Evolutionary conservation across 2,888 invertebrate species (phyloP).

Genomic region (Aspidiotus rigidus): DNA sequence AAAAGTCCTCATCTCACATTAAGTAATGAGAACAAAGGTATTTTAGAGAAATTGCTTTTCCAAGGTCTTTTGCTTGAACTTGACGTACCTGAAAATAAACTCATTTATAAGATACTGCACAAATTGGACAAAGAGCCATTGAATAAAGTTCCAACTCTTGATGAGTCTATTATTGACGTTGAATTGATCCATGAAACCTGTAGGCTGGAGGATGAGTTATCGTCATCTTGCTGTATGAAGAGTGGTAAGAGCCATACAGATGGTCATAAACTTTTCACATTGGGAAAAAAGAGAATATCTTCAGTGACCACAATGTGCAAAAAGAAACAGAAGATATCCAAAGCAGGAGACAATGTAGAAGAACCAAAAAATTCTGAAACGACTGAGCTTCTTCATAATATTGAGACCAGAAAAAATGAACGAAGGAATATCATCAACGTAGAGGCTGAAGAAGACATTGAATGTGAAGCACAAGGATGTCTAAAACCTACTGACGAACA

Average conservation of each 20-base stretch:
- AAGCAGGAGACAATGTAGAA: not conserved
- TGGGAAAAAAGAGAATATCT: not conserved
- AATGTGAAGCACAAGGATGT: constrained; percentile 44
- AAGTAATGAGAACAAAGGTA: constrained; percentile 18
- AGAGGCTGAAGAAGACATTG: constrained; percentile 24
- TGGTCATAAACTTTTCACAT: not conserved
- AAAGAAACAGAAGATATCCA: constrained; percentile 2
- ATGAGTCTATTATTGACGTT: constrained; percentile 8
- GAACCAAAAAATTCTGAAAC: not conserved
- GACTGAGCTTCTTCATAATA: not conserved
- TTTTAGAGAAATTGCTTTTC: constrained; percentile 18
- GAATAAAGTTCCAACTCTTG: not conserved
- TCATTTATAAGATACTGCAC: constrained; percentile 23
- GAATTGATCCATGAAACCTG: constrained; percentile 27
- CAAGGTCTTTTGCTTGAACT: constrained; percentile 27
- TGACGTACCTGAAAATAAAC: constrained; percentile 23
- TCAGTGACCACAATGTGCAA: not conserved
- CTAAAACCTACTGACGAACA: constrained; percentile 56
- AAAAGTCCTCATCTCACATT: constrained; percentile 14
- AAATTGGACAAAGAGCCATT: constrained; percentile 10
- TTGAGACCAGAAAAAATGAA: not conserved
- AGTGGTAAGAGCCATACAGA: not conserved
- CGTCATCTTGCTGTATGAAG: not conserved
- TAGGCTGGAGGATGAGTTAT: constrained; percentile 18
- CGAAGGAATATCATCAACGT: not conserved